Evolutionary conservation across 2,113 vertebrate genomes (phyloP).

Genomic region (Calidris pygmaea): DNA sequence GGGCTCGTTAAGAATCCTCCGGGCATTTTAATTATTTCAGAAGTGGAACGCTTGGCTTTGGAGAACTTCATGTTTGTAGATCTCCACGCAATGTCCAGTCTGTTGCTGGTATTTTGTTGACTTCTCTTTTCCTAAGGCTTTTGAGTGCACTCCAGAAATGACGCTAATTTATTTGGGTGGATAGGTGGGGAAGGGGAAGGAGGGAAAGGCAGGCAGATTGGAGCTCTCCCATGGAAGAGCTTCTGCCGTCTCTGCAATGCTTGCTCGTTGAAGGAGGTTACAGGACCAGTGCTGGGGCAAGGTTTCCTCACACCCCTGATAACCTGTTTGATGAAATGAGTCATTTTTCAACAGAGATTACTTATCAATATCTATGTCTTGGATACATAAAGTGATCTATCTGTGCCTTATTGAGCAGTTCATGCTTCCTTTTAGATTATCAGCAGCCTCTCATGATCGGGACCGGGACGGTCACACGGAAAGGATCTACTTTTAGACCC

Average conservation of each 20-base stretch:
- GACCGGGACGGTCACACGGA: slow-evolving; percentile 79
- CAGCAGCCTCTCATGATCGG: slow-evolving; percentile 86
- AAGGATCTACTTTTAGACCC: slow-evolving; percentile 88
- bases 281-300: rapidly evolving
- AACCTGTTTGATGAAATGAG: neutral
- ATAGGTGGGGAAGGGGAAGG: neutral
- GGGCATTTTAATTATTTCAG: slow-evolving; percentile 19
- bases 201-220: neutral
- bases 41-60: neutral
- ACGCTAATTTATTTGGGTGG: neutral
- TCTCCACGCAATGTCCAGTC: neutral
- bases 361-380: neutral
- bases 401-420: neutral
- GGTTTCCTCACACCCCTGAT: neutral
- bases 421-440: slow-evolving; percentile 75
- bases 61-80: neutral
- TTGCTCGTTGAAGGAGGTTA: neutral
- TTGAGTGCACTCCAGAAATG: neutral
- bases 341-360: neutral
- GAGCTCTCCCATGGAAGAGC: neutral
- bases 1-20: neutral
- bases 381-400: neutral
- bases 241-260: neutral
- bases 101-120: neutral
- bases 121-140: neutral